These are phyloP conservation scores for Labia minor DNA, from an alignment of 2,888 invertebrate genomes.

Conservation along the genomic window DNA sequence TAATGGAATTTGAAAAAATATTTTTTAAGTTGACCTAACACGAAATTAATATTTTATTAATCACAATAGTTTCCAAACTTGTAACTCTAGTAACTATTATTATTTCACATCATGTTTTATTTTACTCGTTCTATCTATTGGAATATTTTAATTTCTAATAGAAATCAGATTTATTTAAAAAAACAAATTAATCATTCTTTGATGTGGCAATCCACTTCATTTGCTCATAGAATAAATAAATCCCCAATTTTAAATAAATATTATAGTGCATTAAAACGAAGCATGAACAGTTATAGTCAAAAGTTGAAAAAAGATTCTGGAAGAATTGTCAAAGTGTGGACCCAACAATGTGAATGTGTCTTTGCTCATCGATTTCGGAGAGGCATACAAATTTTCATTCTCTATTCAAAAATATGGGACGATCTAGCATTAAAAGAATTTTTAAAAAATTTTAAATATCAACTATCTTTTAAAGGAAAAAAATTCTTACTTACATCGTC, in stretches of 20 bases:
- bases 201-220: too few species aligned
- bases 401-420: conserved; percentile 53
- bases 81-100: too few species aligned
- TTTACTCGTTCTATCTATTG: too few species aligned
- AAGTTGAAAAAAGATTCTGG: conserved; percentile 40
- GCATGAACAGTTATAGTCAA: neutral
- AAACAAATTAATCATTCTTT: too few species aligned
- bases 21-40: too few species aligned
- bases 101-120: too few species aligned
- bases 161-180: too few species aligned
- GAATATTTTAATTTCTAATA: too few species aligned
- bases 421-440: conserved; percentile 46
- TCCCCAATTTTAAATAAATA: neutral
- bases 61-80: too few species aligned
- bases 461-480: conserved; percentile 39
- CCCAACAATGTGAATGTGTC: conserved; percentile 34
- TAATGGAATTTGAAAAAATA: too few species aligned
- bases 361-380: conserved; percentile 49
- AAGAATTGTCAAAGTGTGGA: conserved; percentile 43
- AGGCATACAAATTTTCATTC: conserved; percentile 50
- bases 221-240: too few species aligned
- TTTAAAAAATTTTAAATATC: conserved; percentile 37
- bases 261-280: neutral
- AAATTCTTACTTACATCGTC: conserved; percentile 47
- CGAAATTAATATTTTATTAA: too few species aligned